Base-by-base conservation (phyloP, 1,140 invertebrate species). In the Meloidogyne chitwoodi region DNA sequence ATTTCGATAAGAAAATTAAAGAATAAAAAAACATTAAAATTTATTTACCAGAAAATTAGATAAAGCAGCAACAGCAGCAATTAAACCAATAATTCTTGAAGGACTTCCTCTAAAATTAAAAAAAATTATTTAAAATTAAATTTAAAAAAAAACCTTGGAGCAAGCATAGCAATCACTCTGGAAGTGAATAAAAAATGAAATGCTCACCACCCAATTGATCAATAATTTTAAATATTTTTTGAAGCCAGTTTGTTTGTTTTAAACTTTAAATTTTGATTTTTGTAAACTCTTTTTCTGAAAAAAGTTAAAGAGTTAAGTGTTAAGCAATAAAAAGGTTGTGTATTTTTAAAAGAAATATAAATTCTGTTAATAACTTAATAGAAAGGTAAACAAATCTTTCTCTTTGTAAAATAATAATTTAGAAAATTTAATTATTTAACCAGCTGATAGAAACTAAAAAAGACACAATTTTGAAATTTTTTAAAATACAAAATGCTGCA, bases 1-100 rank as follows among this genome's bases (percentile, higher is more conserved):
- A n/a, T n/a, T n/a, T n/a, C n/a, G 34, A 38, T 10, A 38, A 38
- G 10, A 38, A 38, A 38, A 3, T 44, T 16, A 14, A 48, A 48
- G 19, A 11, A 11, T 19, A 5, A 48, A 56, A 6, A 56, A 56
- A 56, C 1, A n/a, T n/a, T 22, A 8, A 19, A 48, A 48, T 19
- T 24, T 3, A 68, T 19, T 31, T 34, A 70, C 68, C 38, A 70
- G 19, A 22, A 70, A 70, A 26, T 70, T 70, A 24, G 68, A 70
- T 27, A 70, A 38, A 19, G 68, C 19, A 56, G 68, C 68, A 5
- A 70, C 68, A 14, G 68, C 27, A 70, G 68, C 68, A 22, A 70
- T 70, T n/a, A 70, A 44, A 44, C 27, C 38, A 70, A 70, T 70
- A 24, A 70, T 70, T 70, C 56, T 70, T 70, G 68, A 70, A 34